Evolutionary conservation across 2,888 invertebrate species (phyloP), one percentile per base, ranked within the genome.

Genomic region (Lumbricus terrestris): DNA sequence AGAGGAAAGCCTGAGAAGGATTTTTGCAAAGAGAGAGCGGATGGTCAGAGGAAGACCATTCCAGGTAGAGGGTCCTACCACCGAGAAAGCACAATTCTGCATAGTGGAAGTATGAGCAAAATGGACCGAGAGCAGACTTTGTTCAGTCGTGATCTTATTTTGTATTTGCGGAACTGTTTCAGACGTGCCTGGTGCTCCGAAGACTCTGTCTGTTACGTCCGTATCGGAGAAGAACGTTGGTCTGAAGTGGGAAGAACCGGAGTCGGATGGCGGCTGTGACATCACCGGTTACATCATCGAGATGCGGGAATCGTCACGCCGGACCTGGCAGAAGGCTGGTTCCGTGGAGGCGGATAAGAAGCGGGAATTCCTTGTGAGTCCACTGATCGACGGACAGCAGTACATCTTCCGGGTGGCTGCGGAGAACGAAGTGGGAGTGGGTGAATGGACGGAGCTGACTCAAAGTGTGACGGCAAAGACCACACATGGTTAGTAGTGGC

Each of bases 341-440:
- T 92, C 93, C 33, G 92, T 94, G 23, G 89, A 89, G 8, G 91
- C 91, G 16, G 54, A 35, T n/a, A 91, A 91, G 82, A 88, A 89
- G 29, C 92, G 93, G 69, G 92, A 93, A 88, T 90, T 54, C 82
- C 90, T 89, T 6, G 91, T 91, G 18, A 89, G 89, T 16, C 90
- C 90, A 18, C 91, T 92, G 35, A 91, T 89, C 82, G 90, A 90
- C 88, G 94, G 93, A 97, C 94, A 93, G 82, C 92, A 93, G 29
- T 98, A 98, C 94, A 96, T 97, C 95, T 97, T 98, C 96, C 96
- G 98, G 91, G 96, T 98, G 23, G 96, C 97, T 93, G 98, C 98
- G 0, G 96, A 97, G 93, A 98, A 98, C 91, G 93, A 94, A 11
- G 93, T 93, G 33, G 94, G 94, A 38, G 89, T 93, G 37, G 93